Evolutionary conservation across 2,888 invertebrate species (phyloP).

Genomic region (Leptarthrus brevirostris): DNA sequence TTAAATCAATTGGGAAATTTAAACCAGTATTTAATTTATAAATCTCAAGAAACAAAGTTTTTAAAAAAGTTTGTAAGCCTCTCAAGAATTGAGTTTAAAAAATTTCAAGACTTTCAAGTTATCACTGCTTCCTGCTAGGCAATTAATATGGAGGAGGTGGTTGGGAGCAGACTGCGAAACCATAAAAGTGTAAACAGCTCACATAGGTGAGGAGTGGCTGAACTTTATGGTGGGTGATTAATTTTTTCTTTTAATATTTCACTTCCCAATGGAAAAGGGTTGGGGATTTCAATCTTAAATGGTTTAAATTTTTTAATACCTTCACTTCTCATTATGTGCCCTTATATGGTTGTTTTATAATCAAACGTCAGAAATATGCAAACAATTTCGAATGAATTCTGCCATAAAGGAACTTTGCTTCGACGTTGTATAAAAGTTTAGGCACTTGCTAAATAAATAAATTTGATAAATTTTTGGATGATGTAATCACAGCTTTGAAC

Average conservation of each 20-base stretch:
- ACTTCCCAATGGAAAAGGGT: neutral
- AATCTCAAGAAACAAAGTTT: conserved; percentile 12
- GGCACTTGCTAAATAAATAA: too few relatives aligned
- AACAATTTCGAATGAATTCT: too few relatives aligned
- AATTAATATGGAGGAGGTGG: neutral
- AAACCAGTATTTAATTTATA: conserved; percentile 27
- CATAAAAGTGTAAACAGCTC: conserved; percentile 15
- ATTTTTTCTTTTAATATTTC: conserved; percentile 23
- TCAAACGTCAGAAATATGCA: too few relatives aligned
- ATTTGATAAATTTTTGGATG: too few relatives aligned
- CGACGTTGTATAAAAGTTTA: too few relatives aligned
- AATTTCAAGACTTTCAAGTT: neutral
- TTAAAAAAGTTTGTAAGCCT: conserved; percentile 7
- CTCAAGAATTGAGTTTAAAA: conserved; percentile 15
- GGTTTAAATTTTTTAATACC: conserved; percentile 5
- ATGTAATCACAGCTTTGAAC: too few relatives aligned
- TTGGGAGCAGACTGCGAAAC: neutral
- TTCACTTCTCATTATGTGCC: neutral
- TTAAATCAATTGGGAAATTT: conserved; percentile 22
- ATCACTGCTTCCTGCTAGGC: neutral
- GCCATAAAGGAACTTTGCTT: too few relatives aligned
- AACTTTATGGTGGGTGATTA: conserved; percentile 26
- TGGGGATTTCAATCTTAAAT: conserved; percentile 5
- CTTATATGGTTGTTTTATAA: too few relatives aligned
- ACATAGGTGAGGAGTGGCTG: neutral